phyloP scores from a whole-genome alignment of 2,888 invertebrate species.

The Dicranocentrus wangi region DNA sequence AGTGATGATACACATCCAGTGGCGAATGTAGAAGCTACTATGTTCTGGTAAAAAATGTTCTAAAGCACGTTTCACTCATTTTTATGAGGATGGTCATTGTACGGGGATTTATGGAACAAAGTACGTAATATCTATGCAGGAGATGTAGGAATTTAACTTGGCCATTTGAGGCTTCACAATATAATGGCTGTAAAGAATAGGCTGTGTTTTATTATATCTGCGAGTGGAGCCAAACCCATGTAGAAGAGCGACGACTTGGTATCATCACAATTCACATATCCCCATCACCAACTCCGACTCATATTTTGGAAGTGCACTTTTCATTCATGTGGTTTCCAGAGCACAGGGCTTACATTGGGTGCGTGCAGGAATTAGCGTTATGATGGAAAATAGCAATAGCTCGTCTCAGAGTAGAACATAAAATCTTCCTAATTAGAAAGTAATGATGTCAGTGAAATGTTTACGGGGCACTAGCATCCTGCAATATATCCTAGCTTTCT shows the following conservation, averaged over 20 bases:
- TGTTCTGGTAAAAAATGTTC: slow-evolving; percentile 23
- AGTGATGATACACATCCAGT: not conserved
- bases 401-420: not conserved
- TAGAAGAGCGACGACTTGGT: no score
- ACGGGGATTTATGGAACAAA: slow-evolving; percentile 44
- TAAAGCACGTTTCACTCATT: slow-evolving; percentile 46
- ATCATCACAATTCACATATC: slow-evolving; percentile 10
- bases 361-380: not conserved
- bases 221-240: no score
- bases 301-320: not conserved
- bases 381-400: slow-evolving; percentile 26
- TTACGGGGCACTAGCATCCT: not conserved
- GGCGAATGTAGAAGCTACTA: no score
- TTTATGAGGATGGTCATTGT: slow-evolving; percentile 48
- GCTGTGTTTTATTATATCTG: slow-evolving; percentile 19
- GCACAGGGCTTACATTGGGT: not conserved
- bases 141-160: slow-evolving; percentile 18
- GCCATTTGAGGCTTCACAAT: slow-evolving; percentile 23
- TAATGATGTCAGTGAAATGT: slow-evolving; percentile 5
- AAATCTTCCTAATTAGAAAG: not conserved
- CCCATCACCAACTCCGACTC: not conserved
- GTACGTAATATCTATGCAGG: slow-evolving; percentile 50
- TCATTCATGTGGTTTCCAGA: no score
- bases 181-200: not conserved
- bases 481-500: not conserved